Conservation (phyloP, 2,888 invertebrate genomes). For the Asteroscopus sphinx region DNA sequence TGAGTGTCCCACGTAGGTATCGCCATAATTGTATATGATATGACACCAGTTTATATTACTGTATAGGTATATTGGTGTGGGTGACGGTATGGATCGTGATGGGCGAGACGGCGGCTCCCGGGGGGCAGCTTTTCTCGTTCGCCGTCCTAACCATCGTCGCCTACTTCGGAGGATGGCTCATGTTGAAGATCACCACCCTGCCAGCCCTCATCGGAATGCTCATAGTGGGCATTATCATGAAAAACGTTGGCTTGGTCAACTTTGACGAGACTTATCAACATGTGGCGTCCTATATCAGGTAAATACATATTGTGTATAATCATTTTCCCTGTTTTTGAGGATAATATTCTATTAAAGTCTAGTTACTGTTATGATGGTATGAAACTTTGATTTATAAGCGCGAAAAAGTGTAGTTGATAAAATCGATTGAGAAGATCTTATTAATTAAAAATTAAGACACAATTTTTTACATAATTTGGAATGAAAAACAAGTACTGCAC, state of each 20-base stretch:
- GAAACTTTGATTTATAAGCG: too few species aligned
- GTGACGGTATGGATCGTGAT: slow-evolving; percentile 93
- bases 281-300: slow-evolving; percentile 93
- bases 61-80: slow-evolving; percentile 92
- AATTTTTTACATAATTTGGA: too few species aligned
- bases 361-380: too few species aligned
- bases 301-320: slow-evolving; percentile 9
- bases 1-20: too few species aligned
- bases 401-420: too few species aligned
- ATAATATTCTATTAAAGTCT: background rate
- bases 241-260: slow-evolving; percentile 93
- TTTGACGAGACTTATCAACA: slow-evolving; percentile 92
- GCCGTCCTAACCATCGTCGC: slow-evolving; percentile 94
- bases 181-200: slow-evolving; percentile 93
- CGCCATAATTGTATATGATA: too few species aligned
- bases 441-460: too few species aligned
- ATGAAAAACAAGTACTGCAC: too few species aligned
- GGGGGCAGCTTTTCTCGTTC: slow-evolving; percentile 95
- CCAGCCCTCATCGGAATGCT: slow-evolving; percentile 97
- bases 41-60: slow-evolving; percentile 2
- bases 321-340: background rate
- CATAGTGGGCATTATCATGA: slow-evolving; percentile 92
- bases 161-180: slow-evolving; percentile 95
- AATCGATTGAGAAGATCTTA: too few species aligned
- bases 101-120: slow-evolving; percentile 94